Base-by-base conservation (phyloP, 2,888 invertebrate species). In the Falcaria lacertinaria region DNA sequence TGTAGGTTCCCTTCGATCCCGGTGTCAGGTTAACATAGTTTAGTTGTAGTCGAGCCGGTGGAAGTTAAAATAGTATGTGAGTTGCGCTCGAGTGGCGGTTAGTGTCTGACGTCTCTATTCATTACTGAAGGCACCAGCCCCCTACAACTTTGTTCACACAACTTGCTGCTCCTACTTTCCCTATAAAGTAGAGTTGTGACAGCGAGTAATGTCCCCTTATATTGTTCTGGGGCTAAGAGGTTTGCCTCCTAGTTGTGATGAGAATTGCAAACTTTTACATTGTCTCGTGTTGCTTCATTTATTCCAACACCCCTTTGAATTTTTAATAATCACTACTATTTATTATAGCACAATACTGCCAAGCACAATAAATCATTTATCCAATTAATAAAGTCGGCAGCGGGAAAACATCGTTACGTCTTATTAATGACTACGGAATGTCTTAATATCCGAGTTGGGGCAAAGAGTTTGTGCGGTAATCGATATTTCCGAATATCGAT, bases 151-250 rank as follows among this genome's bases (percentile, higher is more conserved):
- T 77, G 84, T 83, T 82, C 79, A 64, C 69, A 70, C 70, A 79
- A 82, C 81, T 84, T 70, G 65, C 63, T 66, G 65, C 73, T 68
- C 59, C 79, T 80, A 84, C 82, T 87, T 86, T 86, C 77, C 84
- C 84, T 87, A 83, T 86, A 85, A 84, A 87, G 78, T 84, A 83
- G 78, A 86, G 74, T 81, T 85, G 83, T 86, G 89, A 86, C 88
- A 85, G 80, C 80, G 86, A 89, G 83, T 85, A 87, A 88, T 87
- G 85, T 83, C 81, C 77, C 79, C 80, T 81, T 86, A 86, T 88
- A 87, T 87, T 89, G 87, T 87, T 81, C 83, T 76, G 87, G 87
- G 87, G 84, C 81, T 85, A 85, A 86, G 88, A 86, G 86, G 86
- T 80, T 86, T 84, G 81, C 75, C 69, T 76, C 63, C 73, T 74